Evolutionary conservation across 2,797 vertebrate genomes (phyloP).

Genomic region (Notolabrus celidotus): DNA sequence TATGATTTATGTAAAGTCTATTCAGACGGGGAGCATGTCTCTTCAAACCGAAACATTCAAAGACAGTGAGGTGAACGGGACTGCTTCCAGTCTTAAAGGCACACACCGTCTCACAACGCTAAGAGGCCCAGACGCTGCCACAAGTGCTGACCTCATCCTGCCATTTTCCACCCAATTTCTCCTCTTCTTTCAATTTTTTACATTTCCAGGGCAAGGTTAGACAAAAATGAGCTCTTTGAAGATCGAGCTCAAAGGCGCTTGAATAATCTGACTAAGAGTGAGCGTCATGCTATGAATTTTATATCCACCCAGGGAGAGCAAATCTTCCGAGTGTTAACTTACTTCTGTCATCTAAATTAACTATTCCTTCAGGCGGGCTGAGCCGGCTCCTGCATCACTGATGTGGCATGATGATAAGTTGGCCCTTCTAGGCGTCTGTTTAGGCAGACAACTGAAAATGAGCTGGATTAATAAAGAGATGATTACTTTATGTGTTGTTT

Average conservation of each 20-base stretch:
- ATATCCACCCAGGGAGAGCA: constrained; percentile 79
- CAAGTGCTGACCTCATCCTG: constrained; percentile 57
- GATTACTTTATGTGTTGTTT: constrained; percentile 75
- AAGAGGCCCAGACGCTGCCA: constrained; percentile 40
- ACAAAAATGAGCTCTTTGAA: constrained; percentile 80
- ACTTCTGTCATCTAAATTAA: constrained; percentile 80
- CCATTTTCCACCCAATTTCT: constrained; percentile 69
- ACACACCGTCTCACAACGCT: not conserved
- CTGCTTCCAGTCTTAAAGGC: constrained; percentile 43
- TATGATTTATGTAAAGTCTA: constrained; percentile 69
- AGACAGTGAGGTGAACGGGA: constrained; percentile 56
- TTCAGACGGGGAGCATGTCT: constrained; percentile 52
- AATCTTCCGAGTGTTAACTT: constrained; percentile 79
- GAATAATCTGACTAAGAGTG: constrained; percentile 77
- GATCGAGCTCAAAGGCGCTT: constrained; percentile 74
- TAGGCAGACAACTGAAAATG: constrained; percentile 53
- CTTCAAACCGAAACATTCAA: constrained; percentile 57
- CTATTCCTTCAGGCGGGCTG: constrained; percentile 73
- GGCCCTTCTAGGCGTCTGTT: constrained; percentile 66
- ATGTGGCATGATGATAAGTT: constrained; percentile 75
- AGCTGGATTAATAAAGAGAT: constrained; percentile 64
- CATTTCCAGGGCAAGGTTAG: constrained; percentile 75
- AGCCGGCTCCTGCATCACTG: constrained; percentile 55
- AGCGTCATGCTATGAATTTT: constrained; percentile 79
- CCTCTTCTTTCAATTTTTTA: constrained; percentile 59